Conservation (phyloP, 2,113 vertebrate genomes). For the Tachysurus fulvidraco region DNA sequence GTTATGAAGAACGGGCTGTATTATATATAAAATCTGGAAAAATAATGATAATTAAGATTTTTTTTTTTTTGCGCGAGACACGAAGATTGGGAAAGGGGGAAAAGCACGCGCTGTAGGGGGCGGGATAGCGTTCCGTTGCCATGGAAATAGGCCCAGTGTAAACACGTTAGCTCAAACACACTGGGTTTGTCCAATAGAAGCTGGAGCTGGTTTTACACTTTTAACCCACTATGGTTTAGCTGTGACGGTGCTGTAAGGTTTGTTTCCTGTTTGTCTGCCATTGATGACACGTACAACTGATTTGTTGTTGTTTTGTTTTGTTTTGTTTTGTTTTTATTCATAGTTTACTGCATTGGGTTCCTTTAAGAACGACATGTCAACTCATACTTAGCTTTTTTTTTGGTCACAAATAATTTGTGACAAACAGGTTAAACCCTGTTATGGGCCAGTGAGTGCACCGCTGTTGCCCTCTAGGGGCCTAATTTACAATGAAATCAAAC, state of each 20-base stretch:
- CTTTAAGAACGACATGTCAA: not conserved
- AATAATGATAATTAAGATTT: not conserved
- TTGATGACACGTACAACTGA: not conserved
- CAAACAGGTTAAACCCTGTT: not conserved
- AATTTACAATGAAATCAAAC: constrained; percentile 26
- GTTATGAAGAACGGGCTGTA: not conserved
- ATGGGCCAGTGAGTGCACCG: constrained; percentile 25
- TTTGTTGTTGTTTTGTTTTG: not conserved
- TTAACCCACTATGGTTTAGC: constrained; percentile 7
- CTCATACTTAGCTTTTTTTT: not conserved
- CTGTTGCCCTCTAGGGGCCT: constrained; percentile 56
- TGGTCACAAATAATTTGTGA: not conserved
- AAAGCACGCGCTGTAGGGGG: constrained; percentile 31
- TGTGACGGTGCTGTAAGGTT: not conserved
- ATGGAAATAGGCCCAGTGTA: constrained; percentile 34
- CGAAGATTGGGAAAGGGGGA: not conserved
- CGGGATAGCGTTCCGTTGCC: constrained; percentile 64
- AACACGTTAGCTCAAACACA: constrained; percentile 9
- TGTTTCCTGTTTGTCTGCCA: no score
- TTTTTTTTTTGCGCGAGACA: not conserved
- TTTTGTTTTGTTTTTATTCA: not conserved
- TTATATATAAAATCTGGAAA: no score
- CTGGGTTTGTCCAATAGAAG: constrained; percentile 2
- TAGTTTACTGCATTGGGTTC: not conserved
- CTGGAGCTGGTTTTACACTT: not conserved